Evolutionary conservation across 1,140 invertebrate species (phyloP).

Genomic region (Drosophila virilis): DNA sequence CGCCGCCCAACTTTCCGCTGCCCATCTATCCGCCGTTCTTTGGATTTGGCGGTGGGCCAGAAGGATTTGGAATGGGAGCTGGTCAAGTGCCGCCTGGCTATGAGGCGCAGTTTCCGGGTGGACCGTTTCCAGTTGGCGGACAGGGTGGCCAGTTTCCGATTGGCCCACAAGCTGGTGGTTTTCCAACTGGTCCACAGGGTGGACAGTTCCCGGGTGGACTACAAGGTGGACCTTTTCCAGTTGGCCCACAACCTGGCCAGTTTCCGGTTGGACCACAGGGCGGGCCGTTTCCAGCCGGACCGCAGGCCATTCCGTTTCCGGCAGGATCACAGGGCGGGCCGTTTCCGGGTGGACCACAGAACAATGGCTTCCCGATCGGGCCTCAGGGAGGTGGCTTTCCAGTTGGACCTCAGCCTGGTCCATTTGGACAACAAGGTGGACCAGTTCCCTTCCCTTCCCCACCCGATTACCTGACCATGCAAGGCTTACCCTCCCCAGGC

Average conservation of each 20-base stretch:
- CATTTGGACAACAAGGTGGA: slow-evolving; percentile 2
- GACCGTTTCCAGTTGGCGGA: slow-evolving; percentile 12
- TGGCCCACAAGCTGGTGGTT: slow-evolving; percentile 5
- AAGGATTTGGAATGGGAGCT: slow-evolving; percentile 10
- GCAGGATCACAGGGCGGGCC: not conserved
- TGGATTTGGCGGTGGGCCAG: slow-evolving; percentile 48
- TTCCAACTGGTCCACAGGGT: slow-evolving; percentile 2
- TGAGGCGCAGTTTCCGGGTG: slow-evolving; percentile 19
- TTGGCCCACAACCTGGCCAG: slow-evolving; percentile 15
- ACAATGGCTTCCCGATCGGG: not conserved
- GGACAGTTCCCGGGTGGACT: slow-evolving; percentile 8
- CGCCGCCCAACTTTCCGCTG: slow-evolving; percentile 67
- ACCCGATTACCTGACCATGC: slow-evolving; percentile 56
- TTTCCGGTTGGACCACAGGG: slow-evolving; percentile 13
- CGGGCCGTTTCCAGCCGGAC: not conserved
- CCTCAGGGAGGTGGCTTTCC: slow-evolving; percentile 10
- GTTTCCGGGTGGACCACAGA: slow-evolving; percentile 2
- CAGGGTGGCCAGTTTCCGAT: not conserved
- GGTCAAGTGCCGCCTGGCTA: slow-evolving; percentile 40
- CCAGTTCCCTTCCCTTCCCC: slow-evolving; percentile 15
- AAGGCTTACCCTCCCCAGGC: slow-evolving; percentile 50
- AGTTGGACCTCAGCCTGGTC: slow-evolving; percentile 9
- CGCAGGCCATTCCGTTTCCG: not conserved
- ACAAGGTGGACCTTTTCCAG: slow-evolving; percentile 5
- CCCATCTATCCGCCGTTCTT: slow-evolving; percentile 72